Base-by-base conservation (phyloP, 2,797 vertebrate species). In the Picus viridis region DNA sequence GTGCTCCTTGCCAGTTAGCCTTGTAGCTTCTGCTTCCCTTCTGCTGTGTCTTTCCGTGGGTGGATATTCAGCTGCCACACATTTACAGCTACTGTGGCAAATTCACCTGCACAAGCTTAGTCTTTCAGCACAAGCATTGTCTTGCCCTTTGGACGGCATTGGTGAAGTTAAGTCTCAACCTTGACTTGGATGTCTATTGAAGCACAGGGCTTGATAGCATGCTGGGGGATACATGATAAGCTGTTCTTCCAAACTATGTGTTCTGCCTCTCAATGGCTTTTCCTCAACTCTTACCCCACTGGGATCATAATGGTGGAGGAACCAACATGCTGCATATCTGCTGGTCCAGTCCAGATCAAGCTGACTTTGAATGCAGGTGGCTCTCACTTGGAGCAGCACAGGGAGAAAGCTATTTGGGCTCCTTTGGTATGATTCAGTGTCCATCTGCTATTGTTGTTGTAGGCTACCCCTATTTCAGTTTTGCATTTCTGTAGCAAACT, bases 141-240 rank as follows among this genome's bases (percentile, higher is more conserved):
- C 4, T 18, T 51, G 57, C 32, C 2, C 34, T 65, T 32, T 43
- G 23, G 19, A 7, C 3, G 56, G 15, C 54, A 1, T 1, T 24
- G 53, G 18, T 8, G 8, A 58, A 68, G 19, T n/a, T 16, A 47
- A 4, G 6, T 65, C 68, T 64, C 62, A 32, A 0, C 1, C 0
- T 7, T 7, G 15, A 18, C 41, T 47, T 39, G 32, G 12, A 3
- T 39, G 51, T 71, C 14, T 32, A 0, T 3, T 2, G 4, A 53
- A 32, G 32, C 30, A 27, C 27, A 22, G 0, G 4, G 8, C 41
- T 12, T 17, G 57, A 56, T 65, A 9, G 32, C 49, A 36, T 0
- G 1, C 0, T 14, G 13, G 7, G 34, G 30, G 8, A 36, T 1
- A 41, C 29, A 22, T 0, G 0, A 1, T 30, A 32, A 92, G 34